Evolutionary conservation across 2,113 vertebrate genomes (phyloP).

Genomic region (Scomber colias): DNA sequence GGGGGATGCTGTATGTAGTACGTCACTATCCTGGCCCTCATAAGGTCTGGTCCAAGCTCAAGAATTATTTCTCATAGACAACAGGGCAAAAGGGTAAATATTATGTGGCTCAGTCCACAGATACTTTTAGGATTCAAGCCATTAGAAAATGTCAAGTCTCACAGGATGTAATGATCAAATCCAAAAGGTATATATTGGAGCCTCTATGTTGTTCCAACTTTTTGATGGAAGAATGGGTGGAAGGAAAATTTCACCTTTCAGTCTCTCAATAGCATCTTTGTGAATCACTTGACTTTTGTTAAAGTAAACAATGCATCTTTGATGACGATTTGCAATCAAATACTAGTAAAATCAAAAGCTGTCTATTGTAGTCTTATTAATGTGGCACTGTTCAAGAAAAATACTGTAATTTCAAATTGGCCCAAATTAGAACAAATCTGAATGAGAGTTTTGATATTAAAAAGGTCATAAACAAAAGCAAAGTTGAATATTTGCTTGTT

Average conservation of each 20-base stretch:
- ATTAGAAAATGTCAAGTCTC: slow-evolving; percentile 20
- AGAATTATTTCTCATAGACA: slow-evolving; percentile 56
- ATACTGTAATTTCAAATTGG: neutral
- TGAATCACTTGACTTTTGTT: slow-evolving; percentile 33
- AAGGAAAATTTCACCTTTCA: slow-evolving; percentile 1
- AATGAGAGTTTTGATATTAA: neutral
- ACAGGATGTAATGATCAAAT: slow-evolving; percentile 27
- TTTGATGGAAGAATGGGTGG: neutral
- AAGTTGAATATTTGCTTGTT: neutral
- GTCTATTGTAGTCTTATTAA: slow-evolving; percentile 2
- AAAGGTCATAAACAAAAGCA: neutral
- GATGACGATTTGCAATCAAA: slow-evolving; percentile 22
- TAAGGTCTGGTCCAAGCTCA: slow-evolving; percentile 32
- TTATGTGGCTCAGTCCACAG: slow-evolving; percentile 23
- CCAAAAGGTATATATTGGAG: slow-evolving; percentile 2
- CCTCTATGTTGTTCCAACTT: neutral
- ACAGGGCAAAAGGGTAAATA: slow-evolving; percentile 55
- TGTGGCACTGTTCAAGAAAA: neutral
- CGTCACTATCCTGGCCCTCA: slow-evolving; percentile 50
- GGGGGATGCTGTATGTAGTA: slow-evolving; percentile 17
- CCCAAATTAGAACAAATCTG: neutral
- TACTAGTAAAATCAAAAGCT: slow-evolving; percentile 6
- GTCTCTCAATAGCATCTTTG: slow-evolving; percentile 17
- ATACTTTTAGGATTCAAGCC: slow-evolving; percentile 1
- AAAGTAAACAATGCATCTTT: slow-evolving; percentile 38